phyloP scores from a whole-genome alignment of 2,888 invertebrate species.

The Oligia strigilis region DNA sequence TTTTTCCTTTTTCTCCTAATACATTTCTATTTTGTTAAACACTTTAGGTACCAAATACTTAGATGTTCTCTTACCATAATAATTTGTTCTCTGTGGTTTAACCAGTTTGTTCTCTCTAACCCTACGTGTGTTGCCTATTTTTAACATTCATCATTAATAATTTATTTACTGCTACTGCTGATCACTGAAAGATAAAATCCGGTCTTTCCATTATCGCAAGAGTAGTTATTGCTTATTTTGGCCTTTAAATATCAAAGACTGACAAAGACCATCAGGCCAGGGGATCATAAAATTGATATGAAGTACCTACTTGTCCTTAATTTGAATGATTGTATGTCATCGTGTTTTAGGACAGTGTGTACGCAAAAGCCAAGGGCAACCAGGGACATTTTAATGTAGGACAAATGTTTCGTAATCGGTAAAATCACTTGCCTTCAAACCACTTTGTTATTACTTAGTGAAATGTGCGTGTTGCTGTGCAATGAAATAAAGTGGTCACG shows the following conservation, averaged over 20 bases:
- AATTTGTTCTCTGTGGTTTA: too few relatives aligned
- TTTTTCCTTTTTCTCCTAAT: too few relatives aligned
- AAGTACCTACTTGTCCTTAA: neutral
- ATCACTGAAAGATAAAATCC: neutral
- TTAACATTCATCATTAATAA: neutral
- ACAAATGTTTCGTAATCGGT: conserved; percentile 55
- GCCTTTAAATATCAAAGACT: neutral
- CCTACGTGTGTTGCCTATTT: neutral
- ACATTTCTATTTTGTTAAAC: too few relatives aligned
- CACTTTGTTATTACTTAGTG: conserved; percentile 26
- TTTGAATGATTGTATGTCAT: conserved; percentile 14
- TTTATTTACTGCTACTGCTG: neutral
- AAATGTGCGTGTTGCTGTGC: conserved; percentile 38
- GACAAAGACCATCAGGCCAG: neutral
- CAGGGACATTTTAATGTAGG: conserved; percentile 68
- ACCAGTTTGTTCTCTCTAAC: too few relatives aligned
- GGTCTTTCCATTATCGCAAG: neutral
- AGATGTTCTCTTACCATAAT: too few relatives aligned
- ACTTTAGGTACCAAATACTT: too few relatives aligned
- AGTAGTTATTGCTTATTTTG: neutral
- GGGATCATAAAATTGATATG: neutral
- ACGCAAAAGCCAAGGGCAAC: conserved; percentile 68
- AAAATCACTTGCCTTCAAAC: conserved; percentile 40
- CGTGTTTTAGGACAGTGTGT: conserved; percentile 18
- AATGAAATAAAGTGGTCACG: conserved; percentile 37